These are phyloP conservation scores for Zeus faber DNA, from an alignment of 2,113 vertebrate genomes.

Conservation along the genomic window DNA sequence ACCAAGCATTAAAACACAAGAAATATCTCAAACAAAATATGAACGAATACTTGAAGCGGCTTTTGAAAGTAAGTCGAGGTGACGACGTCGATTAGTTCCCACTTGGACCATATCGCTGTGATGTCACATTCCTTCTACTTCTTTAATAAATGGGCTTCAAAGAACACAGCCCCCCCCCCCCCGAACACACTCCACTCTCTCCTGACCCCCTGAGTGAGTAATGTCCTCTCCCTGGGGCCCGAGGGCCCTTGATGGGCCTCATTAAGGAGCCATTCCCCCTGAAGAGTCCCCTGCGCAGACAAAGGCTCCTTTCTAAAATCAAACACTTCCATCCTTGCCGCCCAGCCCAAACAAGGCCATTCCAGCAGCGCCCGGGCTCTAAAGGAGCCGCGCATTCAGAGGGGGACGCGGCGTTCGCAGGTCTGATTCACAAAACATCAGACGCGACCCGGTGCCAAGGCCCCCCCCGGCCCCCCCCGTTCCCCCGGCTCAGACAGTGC, in stretches of 20 bases:
- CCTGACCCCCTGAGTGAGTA: slow-evolving; percentile 20
- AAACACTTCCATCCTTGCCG: slow-evolving; percentile 22
- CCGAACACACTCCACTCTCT: too few relatives aligned
- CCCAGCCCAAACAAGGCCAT: slow-evolving; percentile 14
- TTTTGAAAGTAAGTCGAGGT: too few relatives aligned
- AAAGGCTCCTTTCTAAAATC: slow-evolving; percentile 57
- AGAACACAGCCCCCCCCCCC: too few relatives aligned
- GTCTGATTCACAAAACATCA: slow-evolving; percentile 23
- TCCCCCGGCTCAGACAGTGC: not conserved
- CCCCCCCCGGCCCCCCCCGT: not conserved
- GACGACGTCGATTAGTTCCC: too few relatives aligned
- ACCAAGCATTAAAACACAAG: too few relatives aligned
- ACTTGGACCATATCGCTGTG: too few relatives aligned
- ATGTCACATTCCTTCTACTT: not conserved
- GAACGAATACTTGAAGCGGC: too few relatives aligned
- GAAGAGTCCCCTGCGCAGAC: slow-evolving; percentile 67
- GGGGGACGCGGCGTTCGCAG: slow-evolving; percentile 21
- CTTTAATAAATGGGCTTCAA: not conserved
- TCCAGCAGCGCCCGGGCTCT: slow-evolving; percentile 25
- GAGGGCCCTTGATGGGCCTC: slow-evolving; percentile 62
- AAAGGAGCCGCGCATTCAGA: slow-evolving; percentile 11
- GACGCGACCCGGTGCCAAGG: not conserved
- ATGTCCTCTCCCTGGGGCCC: slow-evolving; percentile 37
- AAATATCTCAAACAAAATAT: too few relatives aligned
- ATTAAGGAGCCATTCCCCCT: slow-evolving; percentile 61